Base-by-base conservation (phyloP, 2,113 vertebrate genomes). In the Thamnaconus septentrionalis region DNA sequence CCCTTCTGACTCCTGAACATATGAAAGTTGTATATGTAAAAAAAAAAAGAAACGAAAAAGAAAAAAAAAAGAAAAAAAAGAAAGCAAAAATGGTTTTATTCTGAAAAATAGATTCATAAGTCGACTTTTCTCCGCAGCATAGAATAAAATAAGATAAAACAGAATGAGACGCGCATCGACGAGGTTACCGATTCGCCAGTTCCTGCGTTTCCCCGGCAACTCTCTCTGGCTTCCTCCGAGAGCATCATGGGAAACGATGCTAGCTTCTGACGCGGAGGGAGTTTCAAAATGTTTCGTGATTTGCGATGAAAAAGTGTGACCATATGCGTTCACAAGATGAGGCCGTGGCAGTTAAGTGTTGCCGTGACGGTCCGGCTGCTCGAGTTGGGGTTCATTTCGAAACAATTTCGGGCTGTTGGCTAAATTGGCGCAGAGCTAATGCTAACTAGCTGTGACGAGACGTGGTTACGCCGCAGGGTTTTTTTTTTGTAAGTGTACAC, bases 241-340 rank as follows among this genome's bases (percentile, higher is more conserved):
- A 80, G 89, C 75, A 78, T 86, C 84, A 83, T 86, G 87, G 89
- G 90, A 87, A 84, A 63, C 3, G 5, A 4, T 41, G 48, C 46
- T 59, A 39, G 59, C 48, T 46, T 40, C 58, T 49, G 79, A 73
- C 83, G 68, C 71, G 78, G 89, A 90, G 89, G 89, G 89, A 92
- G 82, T 90, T 92, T 92, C 81, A 83, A 93, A 92, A 80, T 53
- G 59, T 69, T 69, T 76, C 6, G 41, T 11, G 5, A 56, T 68
- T 43, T 62, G 3, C 43, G n/a, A n/a, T 61, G 12, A 10, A 73
- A 66, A 8, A 10, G 18, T 12, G 3, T 3, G n/a, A 67, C 44
- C 41, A 0, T 0, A 7, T 0, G 0, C 0, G 3, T 43, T 3
- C 3, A 10, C 5, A 6, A 5, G 1, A 1, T 8, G n/a, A 11